Percentiles rank a stretch among this genome's conserved stretches.
These are phyloP conservation scores for Colossoma macropomum DNA, from an alignment of 2,113 vertebrate species.

Conservation along the genomic window DNA sequence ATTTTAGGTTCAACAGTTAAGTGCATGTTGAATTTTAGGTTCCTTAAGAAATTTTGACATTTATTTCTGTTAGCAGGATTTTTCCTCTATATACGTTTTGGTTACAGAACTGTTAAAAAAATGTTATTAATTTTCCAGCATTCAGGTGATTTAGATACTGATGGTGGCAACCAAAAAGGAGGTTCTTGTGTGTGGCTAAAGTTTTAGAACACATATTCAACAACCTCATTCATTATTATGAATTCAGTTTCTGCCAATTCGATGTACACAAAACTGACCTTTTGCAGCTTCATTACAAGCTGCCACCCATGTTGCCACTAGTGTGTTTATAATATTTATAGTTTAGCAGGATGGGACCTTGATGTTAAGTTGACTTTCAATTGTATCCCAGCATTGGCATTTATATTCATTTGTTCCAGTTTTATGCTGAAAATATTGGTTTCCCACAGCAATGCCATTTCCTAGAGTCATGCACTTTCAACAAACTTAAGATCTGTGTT, in stretches of 20 bases:
- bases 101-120: slow-evolving; percentile 15
- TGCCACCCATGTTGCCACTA: background rate
- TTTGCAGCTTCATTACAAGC: background rate
- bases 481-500: background rate
- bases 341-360: background rate
- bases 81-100: slow-evolving; percentile 31
- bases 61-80: slow-evolving; percentile 18
- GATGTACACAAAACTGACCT: background rate
- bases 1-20: background rate
- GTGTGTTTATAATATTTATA: background rate
- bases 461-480: background rate
- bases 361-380: background rate
- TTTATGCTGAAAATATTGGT: background rate
- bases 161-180: background rate
- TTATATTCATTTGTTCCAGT: background rate
- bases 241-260: slow-evolving; percentile 9
- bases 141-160: slow-evolving; percentile 25
- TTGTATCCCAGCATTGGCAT: background rate
- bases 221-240: slow-evolving; percentile 9
- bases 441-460: background rate
- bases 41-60: background rate
- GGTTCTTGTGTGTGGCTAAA: background rate
- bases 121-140: slow-evolving; percentile 5
- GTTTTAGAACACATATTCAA: slow-evolving; percentile 7
- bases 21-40: slow-evolving; percentile 20